These are phyloP conservation scores for Nannoperca obscura DNA, from an alignment of 2,797 vertebrate genomes.

Conservation along the genomic window DNA sequence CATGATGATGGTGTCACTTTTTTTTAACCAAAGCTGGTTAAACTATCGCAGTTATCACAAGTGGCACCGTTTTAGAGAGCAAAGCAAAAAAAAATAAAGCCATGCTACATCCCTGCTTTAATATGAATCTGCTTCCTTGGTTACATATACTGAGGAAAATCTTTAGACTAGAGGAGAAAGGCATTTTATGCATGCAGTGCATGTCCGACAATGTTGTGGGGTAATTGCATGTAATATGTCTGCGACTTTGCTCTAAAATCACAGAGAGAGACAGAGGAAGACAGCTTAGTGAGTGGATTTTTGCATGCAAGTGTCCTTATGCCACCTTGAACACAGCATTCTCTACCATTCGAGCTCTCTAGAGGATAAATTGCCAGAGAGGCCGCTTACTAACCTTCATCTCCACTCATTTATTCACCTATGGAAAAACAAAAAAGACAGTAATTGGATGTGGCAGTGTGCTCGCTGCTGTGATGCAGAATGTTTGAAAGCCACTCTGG, in stretches of 20 bases:
- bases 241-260: constrained; percentile 53
- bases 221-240: constrained; percentile 72
- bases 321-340: constrained; percentile 58
- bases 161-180: constrained; percentile 31
- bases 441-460: constrained; percentile 60
- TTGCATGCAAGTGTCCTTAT: constrained; percentile 45
- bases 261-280: constrained; percentile 32
- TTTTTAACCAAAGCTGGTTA: neutral
- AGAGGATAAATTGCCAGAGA: constrained; percentile 48
- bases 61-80: constrained; percentile 30
- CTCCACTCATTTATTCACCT: constrained; percentile 56
- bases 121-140: constrained; percentile 31
- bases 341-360: constrained; percentile 37
- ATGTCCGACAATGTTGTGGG: constrained; percentile 47
- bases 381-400: constrained; percentile 64
- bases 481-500: constrained; percentile 36
- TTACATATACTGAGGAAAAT: constrained; percentile 42
- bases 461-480: constrained; percentile 22
- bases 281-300: constrained; percentile 28
- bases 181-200: constrained; percentile 53
- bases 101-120: constrained; percentile 36
- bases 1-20: neutral
- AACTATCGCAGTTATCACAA: constrained; percentile 6
- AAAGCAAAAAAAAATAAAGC: too few species aligned
- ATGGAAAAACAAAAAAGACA: constrained; percentile 57